Conservation (phyloP, 2,797 vertebrate species). For the Anniella stebbinsi region DNA sequence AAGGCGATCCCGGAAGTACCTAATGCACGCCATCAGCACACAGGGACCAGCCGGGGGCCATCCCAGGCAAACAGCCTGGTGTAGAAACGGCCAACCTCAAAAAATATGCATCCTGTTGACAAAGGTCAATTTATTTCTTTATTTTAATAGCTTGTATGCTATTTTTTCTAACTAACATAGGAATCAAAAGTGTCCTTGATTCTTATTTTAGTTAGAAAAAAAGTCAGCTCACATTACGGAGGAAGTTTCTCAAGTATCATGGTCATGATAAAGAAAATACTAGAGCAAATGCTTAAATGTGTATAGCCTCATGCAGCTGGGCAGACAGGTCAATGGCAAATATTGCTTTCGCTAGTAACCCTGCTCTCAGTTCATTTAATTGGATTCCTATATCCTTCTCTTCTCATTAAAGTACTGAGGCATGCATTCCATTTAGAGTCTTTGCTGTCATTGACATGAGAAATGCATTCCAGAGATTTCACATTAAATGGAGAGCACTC, state of each 20-base stretch:
- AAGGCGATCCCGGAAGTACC: too few species aligned
- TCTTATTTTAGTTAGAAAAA: not conserved
- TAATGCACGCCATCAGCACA: too few species aligned
- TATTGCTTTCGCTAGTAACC: not conserved
- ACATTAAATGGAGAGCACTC: constrained; percentile 39
- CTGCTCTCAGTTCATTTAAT: constrained; percentile 15
- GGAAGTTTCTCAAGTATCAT: not conserved
- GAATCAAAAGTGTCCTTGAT: not conserved
- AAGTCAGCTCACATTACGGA: not conserved
- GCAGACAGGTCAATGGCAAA: not conserved
- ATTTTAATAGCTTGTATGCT: too few species aligned
- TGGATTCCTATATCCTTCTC: not conserved
- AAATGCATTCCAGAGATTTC: constrained; percentile 13
- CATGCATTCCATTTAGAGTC: not conserved
- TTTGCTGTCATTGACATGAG: not conserved
- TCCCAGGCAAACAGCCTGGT: too few species aligned
- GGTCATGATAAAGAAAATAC: not conserved
- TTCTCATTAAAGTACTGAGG: constrained; percentile 16
- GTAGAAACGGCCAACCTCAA: too few species aligned
- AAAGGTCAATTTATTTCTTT: too few species aligned
- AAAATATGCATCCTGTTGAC: too few species aligned
- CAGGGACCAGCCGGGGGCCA: too few species aligned
- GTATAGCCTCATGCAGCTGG: not conserved
- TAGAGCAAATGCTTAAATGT: not conserved
- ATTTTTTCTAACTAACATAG: not conserved